Evolutionary conservation across 2,888 invertebrate species (phyloP).

Genomic region (Pammene aurita): DNA sequence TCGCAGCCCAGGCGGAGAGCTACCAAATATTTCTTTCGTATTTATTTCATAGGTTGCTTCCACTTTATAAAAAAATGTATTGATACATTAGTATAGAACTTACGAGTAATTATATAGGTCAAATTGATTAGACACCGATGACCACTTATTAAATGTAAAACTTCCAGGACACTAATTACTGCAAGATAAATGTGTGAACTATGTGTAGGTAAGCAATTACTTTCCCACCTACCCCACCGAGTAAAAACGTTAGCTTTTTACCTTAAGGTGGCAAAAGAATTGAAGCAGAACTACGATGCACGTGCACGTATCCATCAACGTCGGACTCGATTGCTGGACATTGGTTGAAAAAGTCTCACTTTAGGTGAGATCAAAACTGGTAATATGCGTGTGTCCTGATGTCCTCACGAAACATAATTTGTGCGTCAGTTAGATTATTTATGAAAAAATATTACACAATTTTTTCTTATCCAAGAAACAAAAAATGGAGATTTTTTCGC

Average conservation of each 20-base stretch:
- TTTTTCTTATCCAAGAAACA: too few relatives aligned
- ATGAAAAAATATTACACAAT: too few relatives aligned
- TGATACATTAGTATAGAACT: background rate
- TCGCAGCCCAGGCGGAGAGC: too few relatives aligned
- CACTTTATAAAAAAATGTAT: too few relatives aligned
- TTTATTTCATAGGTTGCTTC: too few relatives aligned
- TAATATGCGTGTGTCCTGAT: too few relatives aligned
- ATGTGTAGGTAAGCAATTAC: slow-evolving; percentile 32
- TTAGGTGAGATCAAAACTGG: background rate
- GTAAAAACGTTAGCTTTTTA: slow-evolving; percentile 32
- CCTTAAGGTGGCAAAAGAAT: slow-evolving; percentile 34
- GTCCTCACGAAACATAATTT: too few relatives aligned
- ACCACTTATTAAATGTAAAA: slow-evolving; percentile 7
- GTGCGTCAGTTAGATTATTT: too few relatives aligned
- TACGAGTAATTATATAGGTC: background rate
- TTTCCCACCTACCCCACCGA: slow-evolving; percentile 22
- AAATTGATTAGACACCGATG: background rate
- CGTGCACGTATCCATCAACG: slow-evolving; percentile 43
- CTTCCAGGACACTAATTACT: slow-evolving; percentile 11
- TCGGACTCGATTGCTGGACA: slow-evolving; percentile 25
- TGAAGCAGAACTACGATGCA: slow-evolving; percentile 36
- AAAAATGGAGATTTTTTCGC: too few relatives aligned
- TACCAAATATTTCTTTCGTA: too few relatives aligned
- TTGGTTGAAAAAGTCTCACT: slow-evolving; percentile 9
- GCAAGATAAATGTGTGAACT: slow-evolving; percentile 27